Evolutionary conservation across 2,888 invertebrate genomes (phyloP).

Genomic region (Cheilosia vernalis): DNA sequence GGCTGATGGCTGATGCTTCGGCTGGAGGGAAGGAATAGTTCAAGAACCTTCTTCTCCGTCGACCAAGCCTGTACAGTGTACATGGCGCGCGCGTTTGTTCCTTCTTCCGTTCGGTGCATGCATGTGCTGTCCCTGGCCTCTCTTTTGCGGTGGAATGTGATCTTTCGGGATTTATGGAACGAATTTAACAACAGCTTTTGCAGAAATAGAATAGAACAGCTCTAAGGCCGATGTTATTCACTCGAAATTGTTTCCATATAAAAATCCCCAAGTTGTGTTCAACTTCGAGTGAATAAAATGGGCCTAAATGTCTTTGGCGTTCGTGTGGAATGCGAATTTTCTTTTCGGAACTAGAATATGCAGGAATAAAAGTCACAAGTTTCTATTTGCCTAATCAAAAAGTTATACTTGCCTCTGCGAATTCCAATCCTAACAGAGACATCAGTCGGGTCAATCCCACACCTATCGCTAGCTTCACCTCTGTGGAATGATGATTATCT

Average conservation of each 20-base stretch:
- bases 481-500: conserved; percentile 62
- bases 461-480: conserved; percentile 55
- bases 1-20: neutral
- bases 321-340: conserved; percentile 34
- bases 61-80: conserved; percentile 25
- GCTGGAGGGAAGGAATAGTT: conserved; percentile 43
- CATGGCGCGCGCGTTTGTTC: conserved; percentile 16
- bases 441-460: neutral
- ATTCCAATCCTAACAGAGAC: neutral
- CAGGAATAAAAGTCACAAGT: neutral
- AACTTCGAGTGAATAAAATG: no score
- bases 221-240: no score
- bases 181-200: conserved; percentile 35
- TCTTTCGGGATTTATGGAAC: conserved; percentile 42
- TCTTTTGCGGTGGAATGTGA: conserved; percentile 45
- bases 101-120: conserved; percentile 20
- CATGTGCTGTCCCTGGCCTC: neutral
- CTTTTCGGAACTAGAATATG: neutral
- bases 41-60: conserved; percentile 57
- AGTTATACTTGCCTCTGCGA: conserved; percentile 9
- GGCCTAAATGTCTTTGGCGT: no score
- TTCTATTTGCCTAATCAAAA: conserved; percentile 13
- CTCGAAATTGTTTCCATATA: no score
- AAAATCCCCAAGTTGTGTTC: no score
- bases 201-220: conserved; percentile 36